Evolutionary conservation across 1,140 invertebrate genomes (phyloP).

Genomic region (Drosophila simulans): DNA sequence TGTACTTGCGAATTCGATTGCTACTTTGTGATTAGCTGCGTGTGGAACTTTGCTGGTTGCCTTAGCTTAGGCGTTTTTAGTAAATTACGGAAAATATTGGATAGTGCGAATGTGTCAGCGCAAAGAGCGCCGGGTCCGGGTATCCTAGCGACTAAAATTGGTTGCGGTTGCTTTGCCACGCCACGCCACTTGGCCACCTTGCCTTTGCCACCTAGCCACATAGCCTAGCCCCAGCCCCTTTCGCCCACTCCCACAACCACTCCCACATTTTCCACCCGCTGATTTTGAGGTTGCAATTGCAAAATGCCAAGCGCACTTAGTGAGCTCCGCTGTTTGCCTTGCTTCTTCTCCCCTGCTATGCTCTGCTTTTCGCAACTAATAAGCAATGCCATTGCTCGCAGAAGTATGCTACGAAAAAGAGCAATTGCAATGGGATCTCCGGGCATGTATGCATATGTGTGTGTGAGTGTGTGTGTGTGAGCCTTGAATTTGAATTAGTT

Average conservation of each 20-base stretch:
- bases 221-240: too few relatives aligned
- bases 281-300: conserved; percentile 31
- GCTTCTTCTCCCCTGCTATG: conserved; percentile 7
- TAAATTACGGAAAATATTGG: conserved; percentile 9
- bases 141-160: conserved; percentile 32
- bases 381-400: conserved; percentile 43
- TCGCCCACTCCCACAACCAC: neutral
- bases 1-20: neutral
- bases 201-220: neutral
- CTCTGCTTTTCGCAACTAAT: conserved; percentile 25
- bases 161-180: conserved; percentile 15
- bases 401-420: conserved; percentile 51
- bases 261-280: conserved; percentile 14
- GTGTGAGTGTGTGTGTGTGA: conserved; percentile 2
- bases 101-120: neutral
- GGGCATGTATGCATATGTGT: neutral
- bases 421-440: conserved; percentile 17
- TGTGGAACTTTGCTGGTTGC: conserved; percentile 8
- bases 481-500: conserved; percentile 63
- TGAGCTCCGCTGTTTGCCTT: conserved; percentile 27
- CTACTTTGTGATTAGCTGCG: neutral
- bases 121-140: neutral
- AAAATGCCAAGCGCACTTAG: conserved; percentile 38
- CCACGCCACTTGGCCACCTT: neutral
- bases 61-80: conserved; percentile 5